Conservation (phyloP, 1,140 invertebrate genomes). For the Ceratina japonica region DNA sequence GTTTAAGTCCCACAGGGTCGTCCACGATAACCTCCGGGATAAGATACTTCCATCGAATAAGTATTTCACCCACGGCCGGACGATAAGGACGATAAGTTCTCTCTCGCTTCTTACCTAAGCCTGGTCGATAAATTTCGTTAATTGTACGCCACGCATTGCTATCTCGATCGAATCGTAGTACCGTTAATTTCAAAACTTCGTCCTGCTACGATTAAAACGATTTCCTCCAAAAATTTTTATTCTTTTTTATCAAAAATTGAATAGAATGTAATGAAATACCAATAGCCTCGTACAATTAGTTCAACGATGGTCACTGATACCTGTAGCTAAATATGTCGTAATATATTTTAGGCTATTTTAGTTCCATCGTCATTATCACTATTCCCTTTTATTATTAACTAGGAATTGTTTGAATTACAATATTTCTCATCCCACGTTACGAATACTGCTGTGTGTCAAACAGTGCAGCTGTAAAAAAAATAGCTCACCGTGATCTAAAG, state of each 20-base stretch:
- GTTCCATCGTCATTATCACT: constrained; percentile 42
- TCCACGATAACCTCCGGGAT: constrained; percentile 64
- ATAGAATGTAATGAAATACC: constrained; percentile 23
- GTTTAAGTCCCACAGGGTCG: constrained; percentile 64
- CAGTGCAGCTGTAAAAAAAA: neutral
- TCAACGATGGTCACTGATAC: neutral
- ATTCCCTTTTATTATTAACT: constrained; percentile 51
- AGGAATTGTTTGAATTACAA: constrained; percentile 55
- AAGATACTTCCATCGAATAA: constrained; percentile 63
- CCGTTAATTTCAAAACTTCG: constrained; percentile 29
- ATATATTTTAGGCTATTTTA: constrained; percentile 37
- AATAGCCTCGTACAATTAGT: constrained; percentile 43
- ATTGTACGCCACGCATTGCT: neutral
- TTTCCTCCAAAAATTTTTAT: too few relatives aligned
- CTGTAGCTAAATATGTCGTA: neutral
- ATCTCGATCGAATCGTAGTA: constrained; percentile 12
- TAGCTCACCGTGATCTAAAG: too few relatives aligned
- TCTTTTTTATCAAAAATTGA: neutral
- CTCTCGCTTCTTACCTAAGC: constrained; percentile 47
- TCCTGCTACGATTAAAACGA: neutral
- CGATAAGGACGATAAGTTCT: constrained; percentile 53
- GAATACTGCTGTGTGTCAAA: constrained; percentile 26
- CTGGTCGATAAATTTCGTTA: constrained; percentile 59
- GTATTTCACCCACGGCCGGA: constrained; percentile 61
- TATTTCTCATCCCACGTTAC: neutral